phyloP scores from a whole-genome alignment of 1,140 invertebrate genomes.

The Parasteatoda tepidariorum region DNA sequence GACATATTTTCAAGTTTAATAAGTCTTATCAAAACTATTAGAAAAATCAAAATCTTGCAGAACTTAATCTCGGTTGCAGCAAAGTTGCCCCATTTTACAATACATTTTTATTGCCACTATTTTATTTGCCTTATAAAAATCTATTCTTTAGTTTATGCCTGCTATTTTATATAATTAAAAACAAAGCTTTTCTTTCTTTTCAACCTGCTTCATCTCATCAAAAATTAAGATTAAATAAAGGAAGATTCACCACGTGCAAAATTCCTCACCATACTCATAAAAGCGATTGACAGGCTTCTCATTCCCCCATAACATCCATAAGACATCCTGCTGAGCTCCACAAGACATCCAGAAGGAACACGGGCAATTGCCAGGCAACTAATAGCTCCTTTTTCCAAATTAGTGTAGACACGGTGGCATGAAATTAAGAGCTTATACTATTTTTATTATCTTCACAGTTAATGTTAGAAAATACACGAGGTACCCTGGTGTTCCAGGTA shows the following conservation, averaged over 20 bases:
- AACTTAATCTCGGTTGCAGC: too few relatives aligned
- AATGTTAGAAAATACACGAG: not conserved
- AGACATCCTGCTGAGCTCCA: not conserved
- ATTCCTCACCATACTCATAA: not conserved
- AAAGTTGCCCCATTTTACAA: too few relatives aligned
- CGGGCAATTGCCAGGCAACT: slow-evolving; percentile 9
- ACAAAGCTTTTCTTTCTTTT: not conserved
- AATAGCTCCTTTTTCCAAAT: slow-evolving; percentile 14
- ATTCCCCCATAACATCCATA: not conserved
- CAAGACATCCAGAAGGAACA: not conserved
- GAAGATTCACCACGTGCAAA: not conserved
- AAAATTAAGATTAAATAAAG: not conserved
- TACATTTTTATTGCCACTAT: not conserved
- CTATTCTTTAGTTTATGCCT: not conserved
- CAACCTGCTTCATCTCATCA: not conserved
- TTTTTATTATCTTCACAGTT: not conserved
- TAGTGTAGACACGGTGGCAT: not conserved
- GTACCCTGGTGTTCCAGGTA: not conserved
- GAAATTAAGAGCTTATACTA: slow-evolving; percentile 39
- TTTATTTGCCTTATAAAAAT: not conserved
- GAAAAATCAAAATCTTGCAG: too few relatives aligned
- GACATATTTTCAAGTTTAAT: too few relatives aligned
- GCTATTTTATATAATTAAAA: not conserved
- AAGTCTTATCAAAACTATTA: too few relatives aligned
- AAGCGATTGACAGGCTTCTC: not conserved